These are phyloP conservation scores for Dendropsophus ebraccatus DNA, from an alignment of 2,113 vertebrate species.

Conservation along the genomic window DNA sequence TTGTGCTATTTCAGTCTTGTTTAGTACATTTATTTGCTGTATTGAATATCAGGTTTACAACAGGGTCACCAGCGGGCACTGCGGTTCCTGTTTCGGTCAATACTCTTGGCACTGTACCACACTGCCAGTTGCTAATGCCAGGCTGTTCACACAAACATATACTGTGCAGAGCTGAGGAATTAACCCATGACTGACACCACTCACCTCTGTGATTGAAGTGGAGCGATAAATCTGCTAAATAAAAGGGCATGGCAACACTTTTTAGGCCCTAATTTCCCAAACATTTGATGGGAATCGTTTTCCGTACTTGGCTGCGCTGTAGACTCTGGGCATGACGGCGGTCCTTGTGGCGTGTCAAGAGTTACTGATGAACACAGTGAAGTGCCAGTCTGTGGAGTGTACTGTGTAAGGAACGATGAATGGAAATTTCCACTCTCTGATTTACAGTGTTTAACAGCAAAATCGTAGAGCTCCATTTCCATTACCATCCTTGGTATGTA, in stretches of 20 bases:
- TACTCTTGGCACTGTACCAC: slow-evolving; percentile 1
- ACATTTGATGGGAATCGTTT: background rate
- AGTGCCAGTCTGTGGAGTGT: background rate
- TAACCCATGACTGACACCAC: background rate
- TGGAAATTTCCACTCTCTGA: slow-evolving; percentile 51
- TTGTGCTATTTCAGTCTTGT: background rate
- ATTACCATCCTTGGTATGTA: background rate
- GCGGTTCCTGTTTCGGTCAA: background rate
- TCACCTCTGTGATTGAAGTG: background rate
- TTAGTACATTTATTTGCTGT: background rate
- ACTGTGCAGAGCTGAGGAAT: slow-evolving; percentile 9
- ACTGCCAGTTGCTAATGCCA: background rate
- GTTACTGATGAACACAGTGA: background rate
- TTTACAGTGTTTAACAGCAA: slow-evolving; percentile 9
- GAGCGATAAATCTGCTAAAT: background rate
- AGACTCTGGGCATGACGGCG: background rate
- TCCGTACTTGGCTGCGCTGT: background rate
- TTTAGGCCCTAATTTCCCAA: background rate
- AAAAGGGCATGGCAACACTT: background rate
- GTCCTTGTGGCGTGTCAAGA: background rate
- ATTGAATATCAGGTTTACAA: slow-evolving; percentile 3
- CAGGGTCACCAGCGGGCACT: background rate
- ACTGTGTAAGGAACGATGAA: background rate
- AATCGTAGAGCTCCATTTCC: background rate
- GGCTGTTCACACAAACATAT: slow-evolving; percentile 3